Evolutionary conservation across 2,113 vertebrate genomes (phyloP).

Genomic region (Leuciscus idus): DNA sequence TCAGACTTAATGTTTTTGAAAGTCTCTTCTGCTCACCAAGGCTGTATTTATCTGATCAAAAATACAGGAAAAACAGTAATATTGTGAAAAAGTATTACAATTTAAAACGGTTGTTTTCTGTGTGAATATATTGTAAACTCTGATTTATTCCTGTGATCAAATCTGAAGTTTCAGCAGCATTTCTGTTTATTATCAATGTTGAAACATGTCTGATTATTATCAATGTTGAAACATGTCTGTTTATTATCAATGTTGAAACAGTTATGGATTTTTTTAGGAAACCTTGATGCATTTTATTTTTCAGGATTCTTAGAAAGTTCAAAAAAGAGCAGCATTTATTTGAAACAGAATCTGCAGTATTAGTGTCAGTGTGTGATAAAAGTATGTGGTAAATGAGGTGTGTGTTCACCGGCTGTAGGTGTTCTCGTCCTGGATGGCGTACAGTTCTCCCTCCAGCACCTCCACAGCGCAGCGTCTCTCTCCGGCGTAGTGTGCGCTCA

Average conservation of each 20-base stretch:
- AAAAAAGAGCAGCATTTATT: too few relatives aligned
- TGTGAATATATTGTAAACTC: not conserved
- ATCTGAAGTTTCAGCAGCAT: not conserved
- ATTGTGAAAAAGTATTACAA: not conserved
- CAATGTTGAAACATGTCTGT: too few relatives aligned
- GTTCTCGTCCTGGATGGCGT: constrained; percentile 68
- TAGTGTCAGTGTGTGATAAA: not conserved
- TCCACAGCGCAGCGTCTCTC: constrained; percentile 58
- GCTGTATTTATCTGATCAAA: not conserved
- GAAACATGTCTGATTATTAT: too few relatives aligned
- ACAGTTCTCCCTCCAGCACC: constrained; percentile 66
- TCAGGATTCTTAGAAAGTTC: not conserved
- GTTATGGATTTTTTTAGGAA: not conserved
- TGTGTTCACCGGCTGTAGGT: constrained; percentile 69
- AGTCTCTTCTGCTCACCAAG: not conserved
- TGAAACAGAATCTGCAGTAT: not conserved
- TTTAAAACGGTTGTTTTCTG: not conserved
- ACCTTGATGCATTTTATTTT: not conserved
- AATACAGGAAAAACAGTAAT: not conserved
- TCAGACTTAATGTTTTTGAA: too few relatives aligned
- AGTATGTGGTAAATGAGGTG: not conserved
- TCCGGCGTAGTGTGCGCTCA: constrained; percentile 66
- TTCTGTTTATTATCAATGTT: too few relatives aligned
- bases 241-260: too few relatives aligned
- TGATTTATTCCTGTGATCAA: not conserved